phyloP scores from a whole-genome alignment of 1,140 invertebrate genomes.

The Ctenoplectra terminalis region DNA sequence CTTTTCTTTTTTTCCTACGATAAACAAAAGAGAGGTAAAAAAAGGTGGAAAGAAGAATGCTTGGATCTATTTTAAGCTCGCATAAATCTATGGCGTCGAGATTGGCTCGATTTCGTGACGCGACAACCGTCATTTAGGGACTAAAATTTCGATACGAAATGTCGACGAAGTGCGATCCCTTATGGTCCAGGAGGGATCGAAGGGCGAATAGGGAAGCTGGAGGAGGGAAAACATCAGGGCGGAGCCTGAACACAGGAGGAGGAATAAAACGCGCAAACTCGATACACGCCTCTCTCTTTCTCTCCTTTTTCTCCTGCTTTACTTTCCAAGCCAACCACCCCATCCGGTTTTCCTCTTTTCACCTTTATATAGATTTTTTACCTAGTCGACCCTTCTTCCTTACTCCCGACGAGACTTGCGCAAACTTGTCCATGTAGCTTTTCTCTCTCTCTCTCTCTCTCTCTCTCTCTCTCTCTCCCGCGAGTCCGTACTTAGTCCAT shows the following conservation, averaged over 20 bases:
- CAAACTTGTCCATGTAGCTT: slow-evolving; percentile 51
- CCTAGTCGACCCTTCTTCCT: slow-evolving; percentile 57
- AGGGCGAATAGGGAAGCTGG: slow-evolving; percentile 63
- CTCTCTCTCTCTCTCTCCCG: slow-evolving; percentile 22
- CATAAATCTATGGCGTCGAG: background rate
- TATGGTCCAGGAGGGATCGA: slow-evolving; percentile 59
- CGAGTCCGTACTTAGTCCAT: background rate
- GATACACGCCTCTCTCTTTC: slow-evolving; percentile 46
- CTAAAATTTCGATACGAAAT: slow-evolving; percentile 32
- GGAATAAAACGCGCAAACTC: slow-evolving; percentile 70
- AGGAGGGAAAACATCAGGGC: slow-evolving; percentile 71
- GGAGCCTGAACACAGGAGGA: slow-evolving; percentile 65
- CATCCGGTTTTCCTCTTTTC: slow-evolving; percentile 77
- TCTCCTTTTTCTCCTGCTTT: slow-evolving; percentile 45
- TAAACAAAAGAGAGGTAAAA: background rate
- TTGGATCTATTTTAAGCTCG: background rate
- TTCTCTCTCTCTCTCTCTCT: no score
- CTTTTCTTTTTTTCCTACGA: background rate
- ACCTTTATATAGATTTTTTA: slow-evolving; percentile 77
- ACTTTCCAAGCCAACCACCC: slow-evolving; percentile 65
- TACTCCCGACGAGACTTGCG: slow-evolving; percentile 55
- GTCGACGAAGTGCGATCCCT: slow-evolving; percentile 41
- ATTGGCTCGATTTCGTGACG: background rate
- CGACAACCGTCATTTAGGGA: slow-evolving; percentile 17
- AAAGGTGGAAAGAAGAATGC: background rate